Percentiles rank a stretch among this genome's conserved stretches.
Evolutionary conservation across 2,113 vertebrate species (phyloP).

Genomic region (Dipodomys ordii): DNA sequence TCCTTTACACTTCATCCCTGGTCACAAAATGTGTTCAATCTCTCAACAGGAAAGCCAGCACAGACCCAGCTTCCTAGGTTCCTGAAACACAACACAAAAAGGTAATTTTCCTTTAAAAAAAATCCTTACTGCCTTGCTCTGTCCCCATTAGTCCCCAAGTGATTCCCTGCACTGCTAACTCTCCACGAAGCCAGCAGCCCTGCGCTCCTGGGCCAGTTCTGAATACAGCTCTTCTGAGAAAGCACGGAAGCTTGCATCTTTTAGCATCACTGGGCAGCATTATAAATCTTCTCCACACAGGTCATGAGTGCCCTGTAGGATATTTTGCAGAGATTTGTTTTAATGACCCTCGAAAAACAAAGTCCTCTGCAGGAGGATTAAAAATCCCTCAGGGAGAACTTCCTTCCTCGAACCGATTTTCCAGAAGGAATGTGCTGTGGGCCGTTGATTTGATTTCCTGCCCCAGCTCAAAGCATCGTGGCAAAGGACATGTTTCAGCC

Average conservation of each 20-base stretch:
- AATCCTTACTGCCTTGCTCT: background rate
- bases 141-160: background rate
- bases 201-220: background rate
- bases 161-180: background rate
- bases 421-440: slow-evolving; percentile 32
- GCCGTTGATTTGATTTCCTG: slow-evolving; percentile 65
- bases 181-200: background rate
- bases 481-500: background rate
- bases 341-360: slow-evolving; percentile 41
- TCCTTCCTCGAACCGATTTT: slow-evolving; percentile 64
- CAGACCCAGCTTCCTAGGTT: background rate
- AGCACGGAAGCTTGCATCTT: background rate
- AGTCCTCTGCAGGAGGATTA: slow-evolving; percentile 29
- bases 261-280: background rate
- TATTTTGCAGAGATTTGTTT: slow-evolving; percentile 13
- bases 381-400: slow-evolving; percentile 34
- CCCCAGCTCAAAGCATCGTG: background rate
- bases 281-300: background rate
- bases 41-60: background rate
- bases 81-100: background rate
- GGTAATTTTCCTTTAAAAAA: background rate
- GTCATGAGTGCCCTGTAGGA: background rate
- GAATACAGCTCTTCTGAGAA: accelerated
- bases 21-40: too few species aligned
- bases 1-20: too few species aligned